phyloP scores from a whole-genome alignment of 2,888 invertebrate genomes.

The Cerastis rubricosa region DNA sequence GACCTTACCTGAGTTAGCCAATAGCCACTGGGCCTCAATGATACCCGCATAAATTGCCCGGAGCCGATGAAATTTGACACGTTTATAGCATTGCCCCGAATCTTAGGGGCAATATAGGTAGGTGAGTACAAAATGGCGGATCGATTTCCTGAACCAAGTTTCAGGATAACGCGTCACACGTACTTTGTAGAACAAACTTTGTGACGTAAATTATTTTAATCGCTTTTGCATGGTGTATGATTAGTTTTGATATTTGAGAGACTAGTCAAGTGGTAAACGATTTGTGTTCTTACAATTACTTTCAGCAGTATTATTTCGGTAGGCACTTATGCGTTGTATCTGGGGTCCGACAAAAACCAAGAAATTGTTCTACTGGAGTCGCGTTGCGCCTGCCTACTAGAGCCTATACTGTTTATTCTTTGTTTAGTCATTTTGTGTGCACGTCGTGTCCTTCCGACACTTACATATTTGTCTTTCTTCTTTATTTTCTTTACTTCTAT shows the following conservation, averaged over 20 bases:
- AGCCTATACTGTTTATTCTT: too few relatives aligned
- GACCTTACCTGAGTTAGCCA: conserved; percentile 22
- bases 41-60: conserved; percentile 46
- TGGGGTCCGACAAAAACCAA: too few relatives aligned
- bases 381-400: too few relatives aligned
- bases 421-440: too few relatives aligned
- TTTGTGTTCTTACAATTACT: not conserved
- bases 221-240: conserved; percentile 26
- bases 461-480: too few relatives aligned
- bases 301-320: not conserved
- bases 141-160: conserved; percentile 31
- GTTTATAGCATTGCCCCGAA: conserved; percentile 38
- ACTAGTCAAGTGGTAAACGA: not conserved
- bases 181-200: conserved; percentile 28
- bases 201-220: conserved; percentile 38
- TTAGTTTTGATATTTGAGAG: not conserved
- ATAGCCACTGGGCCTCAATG: conserved; percentile 6
- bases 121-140: conserved; percentile 16
- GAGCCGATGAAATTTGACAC: conserved; percentile 28
- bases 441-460: too few relatives aligned
- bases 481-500: too few relatives aligned
- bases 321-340: too few relatives aligned
- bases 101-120: conserved; percentile 7
- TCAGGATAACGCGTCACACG: conserved; percentile 29
- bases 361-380: too few relatives aligned